A percentile compares a stretch with the other conserved stretches of the same genome.
Evolutionary conservation across 2,113 vertebrate species (phyloP).

Genomic region (Ramphastos sulfuratus): DNA sequence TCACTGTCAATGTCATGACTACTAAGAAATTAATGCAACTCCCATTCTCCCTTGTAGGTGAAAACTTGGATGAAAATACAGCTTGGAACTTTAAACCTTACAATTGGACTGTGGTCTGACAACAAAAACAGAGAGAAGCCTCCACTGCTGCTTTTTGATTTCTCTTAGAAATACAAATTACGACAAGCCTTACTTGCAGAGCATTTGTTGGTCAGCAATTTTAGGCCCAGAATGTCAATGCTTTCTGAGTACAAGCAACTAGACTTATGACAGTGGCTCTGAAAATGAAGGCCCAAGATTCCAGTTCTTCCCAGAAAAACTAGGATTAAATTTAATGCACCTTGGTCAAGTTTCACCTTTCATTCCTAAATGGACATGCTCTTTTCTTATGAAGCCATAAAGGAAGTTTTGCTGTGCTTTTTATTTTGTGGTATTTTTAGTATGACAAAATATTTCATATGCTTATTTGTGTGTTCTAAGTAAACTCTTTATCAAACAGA

Average conservation of each 20-base stretch:
- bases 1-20: not conserved
- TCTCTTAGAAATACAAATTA: conserved; percentile 61
- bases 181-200: conserved; percentile 50
- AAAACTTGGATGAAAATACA: conserved; percentile 54
- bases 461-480: conserved; percentile 1
- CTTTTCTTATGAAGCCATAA: not conserved
- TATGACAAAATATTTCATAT: not conserved
- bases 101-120: conserved; percentile 58
- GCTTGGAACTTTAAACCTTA: conserved; percentile 21
- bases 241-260: conserved; percentile 1
- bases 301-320: conserved; percentile 34
- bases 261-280: conserved; percentile 28
- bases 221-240: conserved; percentile 46
- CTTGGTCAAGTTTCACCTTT: conserved; percentile 37
- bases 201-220: conserved; percentile 66
- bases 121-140: conserved; percentile 56
- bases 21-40: conserved; percentile 26
- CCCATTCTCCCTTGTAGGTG: conserved; percentile 60
- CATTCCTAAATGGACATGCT: not conserved
- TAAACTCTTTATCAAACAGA: conserved; percentile 5
- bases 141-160: conserved; percentile 25
- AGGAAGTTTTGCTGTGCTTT: not conserved
- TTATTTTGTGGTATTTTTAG: conserved; percentile 19
- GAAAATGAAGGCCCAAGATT: not conserved
- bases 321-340: conserved; percentile 27